These are phyloP conservation scores for Mallotus villosus DNA, from an alignment of 2,797 vertebrate species.

Conservation along the genomic window DNA sequence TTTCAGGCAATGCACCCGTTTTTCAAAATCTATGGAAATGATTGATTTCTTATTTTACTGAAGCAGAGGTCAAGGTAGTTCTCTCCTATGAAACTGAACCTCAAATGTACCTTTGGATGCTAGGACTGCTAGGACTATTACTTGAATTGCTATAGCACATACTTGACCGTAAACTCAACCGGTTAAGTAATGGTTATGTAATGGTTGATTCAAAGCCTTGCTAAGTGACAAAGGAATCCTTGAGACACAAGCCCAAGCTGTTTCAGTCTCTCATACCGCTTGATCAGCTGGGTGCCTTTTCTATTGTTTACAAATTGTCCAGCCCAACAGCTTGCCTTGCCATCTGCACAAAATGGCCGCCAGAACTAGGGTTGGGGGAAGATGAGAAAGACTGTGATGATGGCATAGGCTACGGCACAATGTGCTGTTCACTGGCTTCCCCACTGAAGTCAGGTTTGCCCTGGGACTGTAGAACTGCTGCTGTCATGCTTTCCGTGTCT, in stretches of 20 bases:
- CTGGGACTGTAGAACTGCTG: neutral
- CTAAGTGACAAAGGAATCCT: neutral
- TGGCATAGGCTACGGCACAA: neutral
- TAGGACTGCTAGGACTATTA: too few relatives aligned
- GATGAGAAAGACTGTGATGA: neutral
- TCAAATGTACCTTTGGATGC: neutral
- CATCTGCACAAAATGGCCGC: constrained; percentile 20
- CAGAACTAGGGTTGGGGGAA: neutral
- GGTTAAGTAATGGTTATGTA: too few relatives aligned
- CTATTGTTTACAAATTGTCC: constrained; percentile 21
- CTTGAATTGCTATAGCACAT: too few relatives aligned
- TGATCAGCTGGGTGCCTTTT: neutral
- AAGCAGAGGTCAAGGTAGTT: neutral
- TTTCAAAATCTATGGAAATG: too few relatives aligned
- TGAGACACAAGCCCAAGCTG: neutral
- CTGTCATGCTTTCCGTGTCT: constrained; percentile 16
- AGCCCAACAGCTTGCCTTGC: constrained; percentile 33
- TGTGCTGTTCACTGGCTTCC: constrained; percentile 12
- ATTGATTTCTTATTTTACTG: too few relatives aligned
- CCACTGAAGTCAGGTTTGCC: constrained; percentile 5
- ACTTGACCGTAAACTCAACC: too few relatives aligned
- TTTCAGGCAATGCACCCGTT: too few relatives aligned
- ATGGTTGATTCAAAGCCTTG: neutral
- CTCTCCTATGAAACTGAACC: neutral
- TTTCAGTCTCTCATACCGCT: constrained; percentile 2